Percentiles rank a stretch among this genome's conserved stretches.
These are phyloP conservation scores for Lagorchestes hirsutus DNA, from an alignment of 2,797 vertebrate species.

Conservation along the genomic window DNA sequence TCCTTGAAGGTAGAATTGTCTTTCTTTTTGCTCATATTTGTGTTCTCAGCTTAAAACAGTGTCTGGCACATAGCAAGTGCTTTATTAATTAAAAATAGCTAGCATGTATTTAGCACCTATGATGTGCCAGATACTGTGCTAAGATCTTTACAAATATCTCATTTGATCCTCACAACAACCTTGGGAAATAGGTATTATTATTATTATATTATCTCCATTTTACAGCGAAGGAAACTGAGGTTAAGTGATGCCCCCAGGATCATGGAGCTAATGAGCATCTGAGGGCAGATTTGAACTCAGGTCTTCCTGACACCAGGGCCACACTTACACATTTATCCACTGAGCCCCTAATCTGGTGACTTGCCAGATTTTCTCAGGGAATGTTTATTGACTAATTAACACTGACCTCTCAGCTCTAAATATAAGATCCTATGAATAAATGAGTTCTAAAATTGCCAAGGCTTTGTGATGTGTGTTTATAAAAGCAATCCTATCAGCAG, in stretches of 20 bases:
- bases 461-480: not conserved
- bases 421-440: not conserved
- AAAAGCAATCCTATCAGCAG: not conserved
- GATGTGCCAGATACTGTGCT: not conserved
- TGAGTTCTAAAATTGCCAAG: not conserved
- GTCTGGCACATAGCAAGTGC: not conserved
- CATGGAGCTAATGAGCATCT: not conserved
- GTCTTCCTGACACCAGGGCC: not conserved
- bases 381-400: not conserved
- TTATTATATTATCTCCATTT: not conserved
- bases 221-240: not conserved
- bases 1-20: not conserved
- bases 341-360: not conserved
- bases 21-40: not conserved
- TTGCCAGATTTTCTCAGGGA: not conserved
- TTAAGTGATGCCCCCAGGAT: not conserved
- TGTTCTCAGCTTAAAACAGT: not conserved
- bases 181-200: not conserved
- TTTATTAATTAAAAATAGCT: not conserved
- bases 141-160: not conserved
- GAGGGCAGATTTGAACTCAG: not conserved
- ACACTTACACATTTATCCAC: not conserved
- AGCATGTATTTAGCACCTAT: not conserved
- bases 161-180: not conserved
- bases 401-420: not conserved